These are phyloP conservation scores for Equus quagga DNA, from an alignment of 2,113 vertebrate species.

Conservation along the genomic window DNA sequence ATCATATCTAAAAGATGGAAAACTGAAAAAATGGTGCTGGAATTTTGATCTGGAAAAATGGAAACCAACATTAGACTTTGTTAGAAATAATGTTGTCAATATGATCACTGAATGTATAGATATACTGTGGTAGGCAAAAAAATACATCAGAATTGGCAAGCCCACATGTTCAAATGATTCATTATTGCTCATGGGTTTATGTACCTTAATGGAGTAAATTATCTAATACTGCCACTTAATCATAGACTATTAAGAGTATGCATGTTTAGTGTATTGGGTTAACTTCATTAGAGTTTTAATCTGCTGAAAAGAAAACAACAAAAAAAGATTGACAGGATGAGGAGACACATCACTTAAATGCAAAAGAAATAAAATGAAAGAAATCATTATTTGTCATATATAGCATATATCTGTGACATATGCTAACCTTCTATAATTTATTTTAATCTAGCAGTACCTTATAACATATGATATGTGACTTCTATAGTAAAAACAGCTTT, in stretches of 20 bases:
- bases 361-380: neutral
- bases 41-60: neutral
- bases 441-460: neutral
- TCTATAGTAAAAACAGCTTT: neutral
- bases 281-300: conserved; percentile 16
- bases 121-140: neutral
- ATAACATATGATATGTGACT: neutral
- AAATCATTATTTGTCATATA: neutral
- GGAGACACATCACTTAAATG: neutral
- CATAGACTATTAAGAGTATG: neutral
- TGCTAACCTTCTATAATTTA: neutral
- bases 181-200: neutral
- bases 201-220: neutral
- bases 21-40: neutral
- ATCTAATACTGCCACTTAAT: neutral
- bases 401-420: neutral
- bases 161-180: neutral
- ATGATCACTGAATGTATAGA: neutral
- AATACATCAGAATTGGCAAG: neutral
- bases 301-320: neutral
- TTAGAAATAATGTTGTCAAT: neutral
- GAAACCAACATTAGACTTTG: neutral
- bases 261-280: neutral
- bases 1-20: neutral
- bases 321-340: neutral